These are phyloP conservation scores for Pluvialis apricaria DNA, from an alignment of 2,113 vertebrate species.

Conservation along the genomic window DNA sequence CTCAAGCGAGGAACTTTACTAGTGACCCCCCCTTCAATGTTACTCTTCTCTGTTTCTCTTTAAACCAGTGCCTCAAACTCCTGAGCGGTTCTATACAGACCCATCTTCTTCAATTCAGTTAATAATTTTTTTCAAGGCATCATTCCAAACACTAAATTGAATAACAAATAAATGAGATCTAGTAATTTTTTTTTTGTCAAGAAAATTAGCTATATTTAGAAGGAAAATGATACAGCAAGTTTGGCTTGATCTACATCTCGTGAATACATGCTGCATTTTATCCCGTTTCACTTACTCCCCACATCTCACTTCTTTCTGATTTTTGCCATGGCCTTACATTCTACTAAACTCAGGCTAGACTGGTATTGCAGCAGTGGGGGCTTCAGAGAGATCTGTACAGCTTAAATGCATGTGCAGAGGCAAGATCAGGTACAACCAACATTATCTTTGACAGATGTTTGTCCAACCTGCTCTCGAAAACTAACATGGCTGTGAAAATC, in stretches of 20 bases:
- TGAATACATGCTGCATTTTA: neutral
- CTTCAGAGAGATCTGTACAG: neutral
- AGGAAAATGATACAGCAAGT: neutral
- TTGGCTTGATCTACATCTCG: neutral
- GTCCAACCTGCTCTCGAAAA: no score
- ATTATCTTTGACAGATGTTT: neutral
- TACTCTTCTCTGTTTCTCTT: neutral
- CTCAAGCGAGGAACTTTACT: neutral
- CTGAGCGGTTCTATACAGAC: neutral
- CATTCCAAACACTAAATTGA: neutral
- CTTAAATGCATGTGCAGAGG: neutral
- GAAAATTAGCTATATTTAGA: neutral
- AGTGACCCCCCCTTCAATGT: neutral
- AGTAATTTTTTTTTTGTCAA: neutral
- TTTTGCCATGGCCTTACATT: neutral
- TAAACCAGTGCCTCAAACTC: no score
- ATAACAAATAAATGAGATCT: neutral
- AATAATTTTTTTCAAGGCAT: neutral
- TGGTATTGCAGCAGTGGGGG: no score
- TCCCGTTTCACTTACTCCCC: neutral
- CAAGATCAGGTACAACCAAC: neutral
- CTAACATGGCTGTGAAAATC: no score
- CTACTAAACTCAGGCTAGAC: no score
- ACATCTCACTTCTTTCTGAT: neutral
- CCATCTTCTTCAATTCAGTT: neutral